A percentile compares a stretch with the other conserved stretches of the same genome.
Evolutionary conservation across 35 echinoderm and acorn worm genomes (phyloP).

Genomic region (Eucidaris tribuloides): DNA sequence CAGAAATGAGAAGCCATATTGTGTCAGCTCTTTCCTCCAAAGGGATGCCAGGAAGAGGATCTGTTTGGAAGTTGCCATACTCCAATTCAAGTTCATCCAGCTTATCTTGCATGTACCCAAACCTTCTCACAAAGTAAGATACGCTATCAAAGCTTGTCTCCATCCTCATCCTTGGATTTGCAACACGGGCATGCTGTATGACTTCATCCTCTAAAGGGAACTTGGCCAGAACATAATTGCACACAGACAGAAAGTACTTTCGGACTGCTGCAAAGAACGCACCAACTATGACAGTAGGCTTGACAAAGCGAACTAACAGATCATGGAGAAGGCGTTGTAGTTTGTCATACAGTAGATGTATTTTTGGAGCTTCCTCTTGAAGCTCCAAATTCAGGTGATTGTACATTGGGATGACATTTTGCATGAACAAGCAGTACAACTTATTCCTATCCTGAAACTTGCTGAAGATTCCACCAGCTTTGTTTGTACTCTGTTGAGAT

Average conservation of each 20-base stretch:
- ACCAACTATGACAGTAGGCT: constrained; percentile 10
- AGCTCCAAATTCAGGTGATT: too few relatives aligned
- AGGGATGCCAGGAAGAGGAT: neutral
- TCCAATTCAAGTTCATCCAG: constrained; percentile 55
- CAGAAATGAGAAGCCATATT: constrained; percentile 26
- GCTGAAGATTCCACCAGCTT: constrained; percentile 14
- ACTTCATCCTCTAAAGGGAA: constrained; percentile 34
- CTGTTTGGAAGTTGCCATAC: constrained; percentile 43
- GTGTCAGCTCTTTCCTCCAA: constrained; percentile 37
- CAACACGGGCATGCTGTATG: constrained; percentile 9
- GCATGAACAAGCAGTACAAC: neutral
- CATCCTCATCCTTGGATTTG: neutral
- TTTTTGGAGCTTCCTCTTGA: constrained; percentile 28
- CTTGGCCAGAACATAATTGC: too few relatives aligned
- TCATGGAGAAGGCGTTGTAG: neutral
- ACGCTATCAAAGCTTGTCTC: constrained; percentile 34
- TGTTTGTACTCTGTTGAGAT: neutral
- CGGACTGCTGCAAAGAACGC: too few relatives aligned
- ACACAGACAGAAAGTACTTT: too few relatives aligned
- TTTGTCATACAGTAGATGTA: constrained; percentile 7
- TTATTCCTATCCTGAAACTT: neutral
- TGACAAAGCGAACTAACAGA: constrained; percentile 21
- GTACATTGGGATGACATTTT: too few relatives aligned
- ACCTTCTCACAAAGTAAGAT: constrained; percentile 52
- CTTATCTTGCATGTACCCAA: constrained; percentile 52